phyloP scores from a whole-genome alignment of 1,140 invertebrate genomes.

The Chrysomallon squamiferum region DNA sequence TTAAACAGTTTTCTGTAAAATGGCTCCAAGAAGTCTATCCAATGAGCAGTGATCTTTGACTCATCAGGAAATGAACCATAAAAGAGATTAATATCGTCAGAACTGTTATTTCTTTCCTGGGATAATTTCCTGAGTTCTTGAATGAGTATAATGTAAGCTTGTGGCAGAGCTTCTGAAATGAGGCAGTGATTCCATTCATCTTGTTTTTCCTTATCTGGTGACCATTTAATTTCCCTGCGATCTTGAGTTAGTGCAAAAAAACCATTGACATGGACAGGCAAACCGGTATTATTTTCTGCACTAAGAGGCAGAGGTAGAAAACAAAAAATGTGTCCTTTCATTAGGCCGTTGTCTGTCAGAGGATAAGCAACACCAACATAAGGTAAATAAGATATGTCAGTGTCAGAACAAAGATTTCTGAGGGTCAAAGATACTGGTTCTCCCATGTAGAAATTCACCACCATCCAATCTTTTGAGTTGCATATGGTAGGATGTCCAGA shows the following conservation, averaged over 20 bases:
- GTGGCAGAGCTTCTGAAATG: slow-evolving; percentile 40
- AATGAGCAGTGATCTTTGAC: too few species aligned
- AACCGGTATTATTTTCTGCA: slow-evolving; percentile 36
- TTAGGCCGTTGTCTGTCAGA: neutral
- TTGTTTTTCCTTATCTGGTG: slow-evolving; percentile 34
- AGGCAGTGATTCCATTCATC: slow-evolving; percentile 51
- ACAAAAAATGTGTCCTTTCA: slow-evolving; percentile 48
- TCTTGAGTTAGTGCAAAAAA: slow-evolving; percentile 53
- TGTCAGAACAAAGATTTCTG: neutral
- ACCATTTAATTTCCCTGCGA: slow-evolving; percentile 50
- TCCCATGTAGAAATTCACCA: slow-evolving; percentile 13
- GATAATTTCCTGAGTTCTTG: too few species aligned
- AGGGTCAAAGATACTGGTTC: neutral
- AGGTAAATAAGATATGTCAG: slow-evolving; percentile 4
- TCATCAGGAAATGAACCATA: too few species aligned
- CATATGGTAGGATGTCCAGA: too few species aligned
- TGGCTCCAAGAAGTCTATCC: too few species aligned
- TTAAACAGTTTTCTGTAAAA: too few species aligned
- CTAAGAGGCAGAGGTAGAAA: slow-evolving; percentile 51
- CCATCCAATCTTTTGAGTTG: slow-evolving; percentile 10
- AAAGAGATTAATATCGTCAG: too few species aligned
- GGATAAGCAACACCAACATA: slow-evolving; percentile 17
- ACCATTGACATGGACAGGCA: slow-evolving; percentile 55
- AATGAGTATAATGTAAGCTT: slow-evolving; percentile 21
- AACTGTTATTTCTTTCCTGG: too few species aligned